These are phyloP conservation scores for Drosophila dives DNA, from an alignment of 2,888 invertebrate species.

Conservation along the genomic window DNA sequence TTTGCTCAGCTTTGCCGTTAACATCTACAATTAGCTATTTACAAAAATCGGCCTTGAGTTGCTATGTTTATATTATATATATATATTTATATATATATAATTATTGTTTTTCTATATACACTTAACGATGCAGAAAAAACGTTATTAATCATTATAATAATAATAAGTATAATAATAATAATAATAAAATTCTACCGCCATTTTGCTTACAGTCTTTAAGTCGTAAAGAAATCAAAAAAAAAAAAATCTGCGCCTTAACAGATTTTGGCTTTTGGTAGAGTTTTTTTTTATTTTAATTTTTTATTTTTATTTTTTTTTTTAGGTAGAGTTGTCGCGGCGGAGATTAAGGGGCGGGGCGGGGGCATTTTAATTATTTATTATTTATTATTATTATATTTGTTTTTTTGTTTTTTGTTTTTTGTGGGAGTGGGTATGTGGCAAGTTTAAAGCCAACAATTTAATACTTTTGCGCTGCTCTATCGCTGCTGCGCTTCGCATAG, in stretches of 20 bases:
- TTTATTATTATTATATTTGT: not conserved
- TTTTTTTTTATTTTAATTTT: constrained; percentile 12
- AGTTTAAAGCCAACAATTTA: constrained; percentile 66
- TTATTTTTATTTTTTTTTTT: constrained; percentile 5
- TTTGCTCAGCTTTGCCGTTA: constrained; percentile 40
- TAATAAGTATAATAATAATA: constrained; percentile 40
- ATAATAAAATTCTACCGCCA: constrained; percentile 63
- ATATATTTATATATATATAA: constrained; percentile 53
- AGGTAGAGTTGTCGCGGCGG: constrained; percentile 55
- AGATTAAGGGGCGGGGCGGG: constrained; percentile 14
- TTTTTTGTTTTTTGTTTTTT: constrained; percentile 22
- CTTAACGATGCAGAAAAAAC: constrained; percentile 54
- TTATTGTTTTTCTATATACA: constrained; percentile 60
- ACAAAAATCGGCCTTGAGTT: constrained; percentile 57
- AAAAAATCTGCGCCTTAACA: constrained; percentile 51
- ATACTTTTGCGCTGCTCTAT: constrained; percentile 62
- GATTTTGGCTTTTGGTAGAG: constrained; percentile 62
- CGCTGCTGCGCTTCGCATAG: constrained; percentile 60
- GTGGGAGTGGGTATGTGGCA: constrained; percentile 33
- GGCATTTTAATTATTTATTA: constrained; percentile 25
- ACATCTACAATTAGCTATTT: constrained; percentile 59
- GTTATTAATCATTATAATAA: constrained; percentile 26
- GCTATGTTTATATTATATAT: constrained; percentile 34
- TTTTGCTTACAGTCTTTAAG: constrained; percentile 79
- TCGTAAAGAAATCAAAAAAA: constrained; percentile 66